Evolutionary conservation across 2,797 vertebrate genomes (phyloP).

Genomic region (Lithobates sylvaticus): DNA sequence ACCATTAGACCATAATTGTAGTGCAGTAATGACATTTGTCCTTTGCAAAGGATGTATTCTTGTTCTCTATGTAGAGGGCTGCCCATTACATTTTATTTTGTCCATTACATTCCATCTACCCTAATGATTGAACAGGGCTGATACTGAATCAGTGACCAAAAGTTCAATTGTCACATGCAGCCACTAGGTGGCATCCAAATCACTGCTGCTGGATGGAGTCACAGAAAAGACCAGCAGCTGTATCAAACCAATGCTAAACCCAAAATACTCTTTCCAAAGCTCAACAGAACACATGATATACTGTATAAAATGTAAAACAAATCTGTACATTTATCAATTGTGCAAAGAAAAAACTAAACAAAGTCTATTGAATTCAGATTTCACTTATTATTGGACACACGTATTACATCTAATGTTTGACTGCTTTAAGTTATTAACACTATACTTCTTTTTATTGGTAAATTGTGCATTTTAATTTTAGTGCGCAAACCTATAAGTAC

Average conservation of each 20-base stretch:
- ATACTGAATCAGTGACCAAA: neutral
- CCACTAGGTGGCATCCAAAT: neutral
- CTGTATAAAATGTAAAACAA: neutral
- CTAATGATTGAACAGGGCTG: neutral
- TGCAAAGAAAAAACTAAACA: neutral
- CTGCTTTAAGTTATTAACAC: no score
- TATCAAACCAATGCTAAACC: neutral
- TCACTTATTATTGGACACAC: no score
- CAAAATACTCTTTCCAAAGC: no score
- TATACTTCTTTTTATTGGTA: no score
- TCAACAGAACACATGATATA: neutral
- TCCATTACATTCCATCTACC: neutral
- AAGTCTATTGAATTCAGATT: no score
- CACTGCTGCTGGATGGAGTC: neutral
- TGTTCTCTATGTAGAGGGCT: neutral
- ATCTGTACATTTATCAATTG: neutral
- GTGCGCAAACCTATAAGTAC: no score
- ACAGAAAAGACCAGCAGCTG: neutral
- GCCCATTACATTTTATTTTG: no score
- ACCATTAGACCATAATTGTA: neutral
- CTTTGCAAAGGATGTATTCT: neutral
- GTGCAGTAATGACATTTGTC: neutral
- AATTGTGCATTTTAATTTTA: no score
- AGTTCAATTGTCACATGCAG: neutral
- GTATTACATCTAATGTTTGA: no score